These are phyloP conservation scores for Phaedon cochleariae DNA, from an alignment of 2,888 invertebrate species.

Conservation along the genomic window DNA sequence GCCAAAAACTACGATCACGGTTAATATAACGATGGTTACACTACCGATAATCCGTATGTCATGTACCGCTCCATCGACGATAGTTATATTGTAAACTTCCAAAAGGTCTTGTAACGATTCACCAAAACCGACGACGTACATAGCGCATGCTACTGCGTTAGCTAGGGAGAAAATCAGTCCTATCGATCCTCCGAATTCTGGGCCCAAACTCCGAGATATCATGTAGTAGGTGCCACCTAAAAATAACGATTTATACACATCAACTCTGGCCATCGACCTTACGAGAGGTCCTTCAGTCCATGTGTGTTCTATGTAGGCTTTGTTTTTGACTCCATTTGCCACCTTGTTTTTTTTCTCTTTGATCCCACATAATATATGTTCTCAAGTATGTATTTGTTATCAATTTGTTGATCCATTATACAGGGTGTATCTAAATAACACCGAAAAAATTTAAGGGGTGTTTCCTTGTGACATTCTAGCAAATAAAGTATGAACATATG, in stretches of 20 bases:
- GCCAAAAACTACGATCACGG: constrained; percentile 90
- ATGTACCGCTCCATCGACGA: constrained; percentile 74
- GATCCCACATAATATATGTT: no score
- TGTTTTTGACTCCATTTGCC: no score
- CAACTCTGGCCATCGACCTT: no score
- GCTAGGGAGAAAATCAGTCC: constrained; percentile 96
- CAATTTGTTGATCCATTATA: no score
- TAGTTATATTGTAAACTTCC: constrained; percentile 64
- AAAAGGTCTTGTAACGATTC: constrained; percentile 85
- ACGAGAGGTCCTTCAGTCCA: no score
- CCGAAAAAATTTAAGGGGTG: no score
- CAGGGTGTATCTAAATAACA: no score
- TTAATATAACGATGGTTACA: constrained; percentile 81
- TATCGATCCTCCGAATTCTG: constrained; percentile 96
- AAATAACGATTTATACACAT: constrained; percentile 31
- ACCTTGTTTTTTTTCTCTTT: no score
- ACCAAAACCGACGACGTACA: constrained; percentile 98
- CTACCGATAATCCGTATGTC: constrained; percentile 86
- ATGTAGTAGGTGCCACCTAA: constrained; percentile 97
- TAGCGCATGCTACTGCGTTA: constrained; percentile 95
- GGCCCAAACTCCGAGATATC: constrained; percentile 96
- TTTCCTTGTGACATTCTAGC: no score
- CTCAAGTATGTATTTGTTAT: no score
- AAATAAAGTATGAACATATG: no score
- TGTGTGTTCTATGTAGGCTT: no score